Evolutionary conservation across 2,113 vertebrate species (phyloP).

Genomic region (Burhinus oedicnemus): DNA sequence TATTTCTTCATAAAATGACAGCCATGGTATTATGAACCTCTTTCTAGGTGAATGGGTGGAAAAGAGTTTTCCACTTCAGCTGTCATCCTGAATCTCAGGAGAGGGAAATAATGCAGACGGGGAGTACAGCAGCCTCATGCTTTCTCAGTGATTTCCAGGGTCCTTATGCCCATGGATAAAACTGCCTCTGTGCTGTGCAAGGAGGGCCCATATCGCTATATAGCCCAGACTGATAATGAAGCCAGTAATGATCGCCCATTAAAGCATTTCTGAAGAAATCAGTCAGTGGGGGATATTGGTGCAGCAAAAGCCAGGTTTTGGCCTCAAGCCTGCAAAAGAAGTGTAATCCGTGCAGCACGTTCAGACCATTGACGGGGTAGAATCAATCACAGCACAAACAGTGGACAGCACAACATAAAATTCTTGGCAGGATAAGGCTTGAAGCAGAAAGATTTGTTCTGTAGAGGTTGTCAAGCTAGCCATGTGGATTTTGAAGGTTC

Average conservation of each 20-base stretch:
- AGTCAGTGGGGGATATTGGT: background rate
- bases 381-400: background rate
- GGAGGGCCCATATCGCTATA: fast-evolving
- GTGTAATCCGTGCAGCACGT: fast-evolving
- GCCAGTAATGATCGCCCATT: background rate
- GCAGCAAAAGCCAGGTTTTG: background rate
- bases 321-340: background rate
- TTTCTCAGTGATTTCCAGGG: background rate
- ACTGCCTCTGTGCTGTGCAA: background rate
- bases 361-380: background rate
- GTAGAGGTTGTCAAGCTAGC: background rate
- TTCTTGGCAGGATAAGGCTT: background rate
- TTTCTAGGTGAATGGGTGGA: background rate
- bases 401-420: background rate
- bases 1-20: background rate
- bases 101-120: background rate
- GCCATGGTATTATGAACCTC: background rate
- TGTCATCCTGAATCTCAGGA: background rate
- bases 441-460: background rate
- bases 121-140: background rate
- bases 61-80: background rate
- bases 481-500: background rate
- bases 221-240: background rate
- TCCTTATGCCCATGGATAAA: fast-evolving
- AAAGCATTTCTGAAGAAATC: background rate